Base-by-base conservation (phyloP, 2,888 invertebrate species). In the Polyploca ridens region DNA sequence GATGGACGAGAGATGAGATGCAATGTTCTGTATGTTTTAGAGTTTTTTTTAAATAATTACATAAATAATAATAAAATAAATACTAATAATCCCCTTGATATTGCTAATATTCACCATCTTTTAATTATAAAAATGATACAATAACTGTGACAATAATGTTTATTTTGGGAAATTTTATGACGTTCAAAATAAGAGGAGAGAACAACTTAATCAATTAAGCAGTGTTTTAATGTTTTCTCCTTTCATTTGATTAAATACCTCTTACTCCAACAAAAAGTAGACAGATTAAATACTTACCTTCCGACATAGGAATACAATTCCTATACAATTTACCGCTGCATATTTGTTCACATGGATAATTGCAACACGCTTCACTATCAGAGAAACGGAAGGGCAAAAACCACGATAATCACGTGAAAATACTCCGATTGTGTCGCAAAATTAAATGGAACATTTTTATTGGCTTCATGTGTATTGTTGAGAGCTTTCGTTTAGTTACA, bases 281-380 rank as follows among this genome's bases (percentile, higher is more conserved):
- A 19, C 10, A 3, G 19, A 19, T 10, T 16, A 54, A 19, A 54
- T 54, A 19, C n/a, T n/a, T n/a, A n/a, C 19, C 54, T 76, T 76
- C 78, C 76, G 74, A 63, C 72, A 74, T 70, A 58, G 69, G 69
- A 70, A 61, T 65, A 59, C 61, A 63, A 61, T 64, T 64, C 72
- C 62, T 62, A 65, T 62, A 69, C 69, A 69, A 72, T 69, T 69
- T 57, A 62, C 65, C 64, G 64, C 74, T 46, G 68, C 62, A 65
- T 74, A 58, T 75, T 73, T 75, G 82, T 89, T 90, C 90, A 81
- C 90, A 89, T 81, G 80, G 78, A 66, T 82, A 84, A 87, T 91
- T 90, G 84, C 88, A 73, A 79, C 84, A 89, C 70, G 69, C 68
- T 71, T 69, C 74, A 76, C 76, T 66, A 78, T 74, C 72, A 76